Percentiles rank a stretch among this genome's conserved stretches.
Evolutionary conservation across 2,113 vertebrate genomes (phyloP).

Genomic region (Taxidea taxus): DNA sequence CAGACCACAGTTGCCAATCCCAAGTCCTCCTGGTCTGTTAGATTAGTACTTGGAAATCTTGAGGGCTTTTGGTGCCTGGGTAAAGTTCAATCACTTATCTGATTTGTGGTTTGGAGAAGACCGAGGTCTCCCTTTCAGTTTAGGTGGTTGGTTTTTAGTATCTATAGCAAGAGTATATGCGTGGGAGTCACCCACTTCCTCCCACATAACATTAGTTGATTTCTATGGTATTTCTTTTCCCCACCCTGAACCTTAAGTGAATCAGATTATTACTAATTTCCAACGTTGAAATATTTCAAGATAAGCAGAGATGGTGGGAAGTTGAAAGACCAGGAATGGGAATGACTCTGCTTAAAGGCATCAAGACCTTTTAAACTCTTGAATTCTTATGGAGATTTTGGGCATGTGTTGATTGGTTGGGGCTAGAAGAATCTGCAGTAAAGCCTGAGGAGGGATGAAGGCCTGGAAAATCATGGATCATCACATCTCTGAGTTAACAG

Average conservation of each 20-base stretch:
- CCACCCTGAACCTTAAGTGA: constrained; percentile 29
- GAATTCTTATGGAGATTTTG: not conserved
- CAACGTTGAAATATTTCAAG: constrained; percentile 19
- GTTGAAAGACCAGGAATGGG: constrained; percentile 3
- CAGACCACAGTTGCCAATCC: constrained; percentile 28
- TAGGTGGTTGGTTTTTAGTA: not conserved
- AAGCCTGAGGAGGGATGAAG: not conserved
- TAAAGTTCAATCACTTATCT: constrained; percentile 33
- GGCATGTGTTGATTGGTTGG: not conserved
- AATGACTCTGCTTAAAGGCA: constrained; percentile 3
- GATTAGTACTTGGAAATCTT: constrained; percentile 39
- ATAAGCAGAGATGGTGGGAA: not conserved
- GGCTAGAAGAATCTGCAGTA: not conserved
- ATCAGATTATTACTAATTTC: constrained; percentile 52
- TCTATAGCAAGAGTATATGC: not conserved
- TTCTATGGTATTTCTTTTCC: constrained; percentile 13
- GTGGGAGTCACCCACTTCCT: not conserved
- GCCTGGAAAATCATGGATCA: not conserved
- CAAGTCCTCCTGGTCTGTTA: constrained; percentile 26
- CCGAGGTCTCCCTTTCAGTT: not conserved
- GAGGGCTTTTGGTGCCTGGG: not conserved
- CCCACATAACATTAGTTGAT: not conserved
- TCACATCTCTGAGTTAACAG: not conserved
- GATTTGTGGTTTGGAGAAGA: constrained; percentile 43
- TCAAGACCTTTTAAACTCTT: not conserved